Conservation (phyloP, 2,888 invertebrate species). For the Spodoptera littoralis region DNA sequence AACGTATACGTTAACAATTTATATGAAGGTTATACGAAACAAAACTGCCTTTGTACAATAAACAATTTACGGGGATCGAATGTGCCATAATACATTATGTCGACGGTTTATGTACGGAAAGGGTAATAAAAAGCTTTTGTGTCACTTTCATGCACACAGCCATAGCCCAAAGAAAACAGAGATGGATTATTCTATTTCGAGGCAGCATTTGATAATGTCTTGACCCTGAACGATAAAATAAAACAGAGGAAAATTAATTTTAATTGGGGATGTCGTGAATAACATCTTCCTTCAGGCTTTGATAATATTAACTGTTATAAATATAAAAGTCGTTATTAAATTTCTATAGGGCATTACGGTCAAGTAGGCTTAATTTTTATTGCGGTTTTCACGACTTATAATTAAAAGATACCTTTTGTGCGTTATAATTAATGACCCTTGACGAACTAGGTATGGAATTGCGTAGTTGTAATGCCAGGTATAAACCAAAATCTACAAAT, state of each 20-base stretch:
- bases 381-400: too few species aligned
- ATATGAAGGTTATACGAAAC: slow-evolving; percentile 42
- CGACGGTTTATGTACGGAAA: slow-evolving; percentile 50
- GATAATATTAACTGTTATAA: slow-evolving; percentile 28
- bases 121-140: slow-evolving; percentile 37
- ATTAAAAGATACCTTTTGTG: too few species aligned
- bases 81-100: slow-evolving; percentile 57
- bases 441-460: too few species aligned
- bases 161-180: slow-evolving; percentile 6
- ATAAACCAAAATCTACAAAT: too few species aligned
- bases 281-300: slow-evolving; percentile 16
- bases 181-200: slow-evolving; percentile 33
- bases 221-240: slow-evolving; percentile 27
- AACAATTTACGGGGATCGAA: slow-evolving; percentile 62
- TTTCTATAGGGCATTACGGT: slow-evolving; percentile 10
- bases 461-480: too few species aligned
- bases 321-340: slow-evolving; percentile 31
- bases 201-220: slow-evolving; percentile 19
- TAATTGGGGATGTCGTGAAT: slow-evolving; percentile 28
- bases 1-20: slow-evolving; percentile 9
- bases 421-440: too few species aligned
- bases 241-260: slow-evolving; percentile 34
- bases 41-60: slow-evolving; percentile 59
- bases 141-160: slow-evolving; percentile 29
- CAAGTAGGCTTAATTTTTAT: slow-evolving; percentile 3